phyloP scores from a whole-genome alignment of 2,113 vertebrate species.

The Mirza zaza region DNA sequence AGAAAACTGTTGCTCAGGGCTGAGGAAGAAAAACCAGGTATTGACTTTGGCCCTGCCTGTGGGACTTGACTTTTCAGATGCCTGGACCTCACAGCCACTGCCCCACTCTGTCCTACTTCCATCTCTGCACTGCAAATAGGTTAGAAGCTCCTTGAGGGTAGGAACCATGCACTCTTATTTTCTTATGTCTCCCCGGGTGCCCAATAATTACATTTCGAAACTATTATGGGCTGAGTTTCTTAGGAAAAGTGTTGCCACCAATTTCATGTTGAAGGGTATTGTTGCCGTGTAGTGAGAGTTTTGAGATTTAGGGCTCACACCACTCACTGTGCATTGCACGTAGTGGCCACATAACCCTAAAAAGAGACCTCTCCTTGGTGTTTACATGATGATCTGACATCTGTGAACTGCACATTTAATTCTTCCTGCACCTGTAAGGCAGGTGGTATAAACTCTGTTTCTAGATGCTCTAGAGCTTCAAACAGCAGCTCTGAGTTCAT shows the following conservation, averaged over 20 bases:
- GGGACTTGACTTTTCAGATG: neutral
- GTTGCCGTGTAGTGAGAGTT: neutral
- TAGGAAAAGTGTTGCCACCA: neutral
- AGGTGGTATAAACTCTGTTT: neutral
- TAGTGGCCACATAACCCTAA: neutral
- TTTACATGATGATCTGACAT: neutral
- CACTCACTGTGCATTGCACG: neutral
- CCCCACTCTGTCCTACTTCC: neutral
- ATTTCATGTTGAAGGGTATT: neutral
- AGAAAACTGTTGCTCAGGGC: neutral
- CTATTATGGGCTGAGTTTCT: neutral
- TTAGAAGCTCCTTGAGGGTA: neutral
- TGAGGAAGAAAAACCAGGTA: neutral
- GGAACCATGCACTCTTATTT: neutral
- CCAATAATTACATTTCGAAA: neutral
- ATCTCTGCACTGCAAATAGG: neutral
- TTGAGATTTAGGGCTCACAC: neutral
- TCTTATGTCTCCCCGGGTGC: fast-evolving
- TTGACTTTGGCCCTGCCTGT: neutral
- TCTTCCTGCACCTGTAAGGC: neutral
- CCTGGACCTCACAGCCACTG: neutral
- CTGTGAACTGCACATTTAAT: neutral
- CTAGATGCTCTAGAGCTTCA: fast-evolving
- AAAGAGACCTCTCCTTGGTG: neutral
- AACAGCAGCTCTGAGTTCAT: neutral